phyloP scores from a whole-genome alignment of 2,888 invertebrate species.

The Adelognathus sp. region DNA sequence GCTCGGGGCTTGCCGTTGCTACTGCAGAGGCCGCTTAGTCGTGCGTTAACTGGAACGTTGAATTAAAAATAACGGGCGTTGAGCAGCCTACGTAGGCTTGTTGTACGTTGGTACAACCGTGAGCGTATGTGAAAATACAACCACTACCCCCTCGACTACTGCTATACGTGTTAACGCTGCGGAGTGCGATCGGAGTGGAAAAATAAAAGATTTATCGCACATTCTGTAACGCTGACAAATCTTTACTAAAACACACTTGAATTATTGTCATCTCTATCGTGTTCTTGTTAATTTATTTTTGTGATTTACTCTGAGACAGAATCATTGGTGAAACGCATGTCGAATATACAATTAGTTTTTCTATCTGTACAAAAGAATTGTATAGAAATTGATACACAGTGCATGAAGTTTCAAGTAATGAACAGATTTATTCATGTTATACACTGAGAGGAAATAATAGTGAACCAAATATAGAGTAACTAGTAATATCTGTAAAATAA shows the following conservation, averaged over 20 bases:
- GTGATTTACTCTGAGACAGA: too few species aligned
- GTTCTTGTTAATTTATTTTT: background rate
- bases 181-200: background rate
- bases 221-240: background rate
- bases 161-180: background rate
- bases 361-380: too few species aligned
- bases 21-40: slow-evolving; percentile 48
- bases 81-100: slow-evolving; percentile 34
- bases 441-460: too few species aligned
- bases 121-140: slow-evolving; percentile 12
- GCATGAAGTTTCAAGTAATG: too few species aligned
- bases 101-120: slow-evolving; percentile 28
- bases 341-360: too few species aligned
- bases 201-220: slow-evolving; percentile 9
- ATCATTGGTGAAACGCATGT: too few species aligned
- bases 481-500: too few species aligned
- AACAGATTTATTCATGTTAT: too few species aligned
- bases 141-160: background rate
- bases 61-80: slow-evolving; percentile 57
- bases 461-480: too few species aligned
- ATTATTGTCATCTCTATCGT: slow-evolving; percentile 3
- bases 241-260: background rate
- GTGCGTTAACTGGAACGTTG: slow-evolving; percentile 60
- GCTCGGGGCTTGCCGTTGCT: slow-evolving; percentile 17
- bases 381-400: too few species aligned